Conservation (phyloP, 2,888 invertebrate genomes). For the Torymus tubicola region DNA sequence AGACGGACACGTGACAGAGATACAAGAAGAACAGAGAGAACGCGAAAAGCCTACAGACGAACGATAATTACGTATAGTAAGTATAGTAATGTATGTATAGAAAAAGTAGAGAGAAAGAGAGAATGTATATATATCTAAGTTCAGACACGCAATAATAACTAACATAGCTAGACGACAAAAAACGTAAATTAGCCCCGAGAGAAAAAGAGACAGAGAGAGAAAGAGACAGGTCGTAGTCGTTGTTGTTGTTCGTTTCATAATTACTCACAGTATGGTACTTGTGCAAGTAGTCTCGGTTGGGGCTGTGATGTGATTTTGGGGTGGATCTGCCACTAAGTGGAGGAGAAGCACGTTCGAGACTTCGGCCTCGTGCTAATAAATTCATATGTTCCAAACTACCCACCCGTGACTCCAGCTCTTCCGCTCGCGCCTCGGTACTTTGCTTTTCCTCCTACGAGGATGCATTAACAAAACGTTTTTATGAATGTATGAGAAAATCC, state of each 20-base stretch:
- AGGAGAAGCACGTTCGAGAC: slow-evolving; percentile 84
- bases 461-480: slow-evolving; percentile 56
- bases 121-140: slow-evolving; percentile 17
- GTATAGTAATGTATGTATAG: slow-evolving; percentile 26
- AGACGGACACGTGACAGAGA: slow-evolving; percentile 51
- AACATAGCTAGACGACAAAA: slow-evolving; percentile 23
- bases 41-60: slow-evolving; percentile 50
- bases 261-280: slow-evolving; percentile 96
- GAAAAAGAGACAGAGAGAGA: too few species aligned
- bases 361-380: slow-evolving; percentile 85
- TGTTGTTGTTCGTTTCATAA: slow-evolving; percentile 47
- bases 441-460: slow-evolving; percentile 92
- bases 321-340: slow-evolving; percentile 94
- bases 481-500: slow-evolving; percentile 35
- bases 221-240: not conserved
- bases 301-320: slow-evolving; percentile 87
- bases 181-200: slow-evolving; percentile 26
- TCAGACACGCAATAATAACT: slow-evolving; percentile 45
- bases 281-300: slow-evolving; percentile 90
- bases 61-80: slow-evolving; percentile 35
- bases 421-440: slow-evolving; percentile 96
- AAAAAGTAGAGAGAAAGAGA: slow-evolving; percentile 28
- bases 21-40: slow-evolving; percentile 47
- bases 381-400: slow-evolving; percentile 97
- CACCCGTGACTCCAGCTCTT: slow-evolving; percentile 97